Evolutionary conservation across 2,888 invertebrate species (phyloP).

Genomic region (Crossocerus cetratus): DNA sequence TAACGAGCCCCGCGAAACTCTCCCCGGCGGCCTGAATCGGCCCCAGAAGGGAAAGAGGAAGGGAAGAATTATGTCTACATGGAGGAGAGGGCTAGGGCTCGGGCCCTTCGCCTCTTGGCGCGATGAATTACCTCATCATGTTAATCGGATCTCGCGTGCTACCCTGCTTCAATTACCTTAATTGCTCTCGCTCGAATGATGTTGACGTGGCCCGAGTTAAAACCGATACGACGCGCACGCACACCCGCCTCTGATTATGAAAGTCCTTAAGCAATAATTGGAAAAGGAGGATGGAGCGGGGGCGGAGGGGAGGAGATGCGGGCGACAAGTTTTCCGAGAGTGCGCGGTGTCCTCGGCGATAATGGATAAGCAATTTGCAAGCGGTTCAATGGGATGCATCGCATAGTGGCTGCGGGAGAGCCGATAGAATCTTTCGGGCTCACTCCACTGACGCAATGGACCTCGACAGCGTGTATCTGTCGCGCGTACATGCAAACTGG

Average conservation of each 20-base stretch:
- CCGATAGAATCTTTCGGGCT: slow-evolving; percentile 50
- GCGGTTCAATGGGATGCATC: slow-evolving; percentile 22
- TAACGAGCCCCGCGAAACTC: slow-evolving; percentile 10
- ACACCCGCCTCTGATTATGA: neutral
- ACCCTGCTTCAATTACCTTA: too few relatives aligned
- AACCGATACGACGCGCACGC: neutral
- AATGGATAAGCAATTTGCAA: slow-evolving; percentile 45
- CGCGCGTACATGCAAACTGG: slow-evolving; percentile 12
- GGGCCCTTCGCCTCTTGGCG: neutral
- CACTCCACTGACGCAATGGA: slow-evolving; percentile 21
- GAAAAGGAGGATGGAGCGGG: neutral
- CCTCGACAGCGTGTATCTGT: slow-evolving; percentile 34
- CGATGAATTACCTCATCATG: slow-evolving; percentile 27
- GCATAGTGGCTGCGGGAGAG: slow-evolving; percentile 9
- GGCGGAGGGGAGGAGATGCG: too few relatives aligned
- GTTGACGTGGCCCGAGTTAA: neutral
- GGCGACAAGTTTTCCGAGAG: neutral
- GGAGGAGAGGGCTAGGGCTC: slow-evolving; percentile 10
- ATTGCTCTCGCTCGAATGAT: slow-evolving; percentile 19
- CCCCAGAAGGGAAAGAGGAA: neutral
- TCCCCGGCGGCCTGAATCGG: slow-evolving; percentile 2
- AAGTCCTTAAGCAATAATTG: slow-evolving; percentile 17
- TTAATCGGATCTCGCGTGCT: slow-evolving; percentile 1
- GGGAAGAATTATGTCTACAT: slow-evolving; percentile 16
- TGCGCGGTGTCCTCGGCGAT: slow-evolving; percentile 20